These are phyloP conservation scores for Heliconius himera DNA, from an alignment of 1,140 invertebrate genomes.

Conservation along the genomic window DNA sequence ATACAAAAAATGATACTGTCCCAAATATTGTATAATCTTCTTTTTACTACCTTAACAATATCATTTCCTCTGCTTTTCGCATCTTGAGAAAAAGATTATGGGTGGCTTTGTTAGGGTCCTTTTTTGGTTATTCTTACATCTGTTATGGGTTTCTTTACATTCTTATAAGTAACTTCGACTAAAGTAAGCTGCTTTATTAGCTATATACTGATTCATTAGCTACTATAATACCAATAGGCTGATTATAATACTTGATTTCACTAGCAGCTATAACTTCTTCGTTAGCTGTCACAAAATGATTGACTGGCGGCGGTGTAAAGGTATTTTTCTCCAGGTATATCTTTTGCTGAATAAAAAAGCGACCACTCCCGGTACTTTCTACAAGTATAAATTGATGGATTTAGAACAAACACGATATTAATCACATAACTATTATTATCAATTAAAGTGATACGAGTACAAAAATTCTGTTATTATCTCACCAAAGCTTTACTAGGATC, in stretches of 20 bases:
- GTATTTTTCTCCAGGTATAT: constrained; percentile 88
- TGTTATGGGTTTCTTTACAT: constrained; percentile 49
- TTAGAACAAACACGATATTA: too few relatives aligned
- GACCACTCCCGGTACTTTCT: constrained; percentile 84
- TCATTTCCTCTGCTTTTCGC: constrained; percentile 58
- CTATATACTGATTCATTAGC: constrained; percentile 83
- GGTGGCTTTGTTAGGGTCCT: constrained; percentile 43
- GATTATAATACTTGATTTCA: constrained; percentile 84
- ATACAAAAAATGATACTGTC: constrained; percentile 68
- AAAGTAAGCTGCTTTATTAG: constrained; percentile 84
- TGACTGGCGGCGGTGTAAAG: constrained; percentile 78
- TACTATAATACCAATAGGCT: constrained; percentile 88
- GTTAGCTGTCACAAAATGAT: constrained; percentile 64
- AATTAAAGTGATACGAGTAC: too few relatives aligned
- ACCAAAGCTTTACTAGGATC: constrained; percentile 84
- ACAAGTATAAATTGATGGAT: not conserved
- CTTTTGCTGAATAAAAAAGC: constrained; percentile 87
- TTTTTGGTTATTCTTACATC: constrained; percentile 56
- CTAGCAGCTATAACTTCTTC: constrained; percentile 80
- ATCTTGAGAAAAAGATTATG: constrained; percentile 28
- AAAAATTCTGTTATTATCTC: too few relatives aligned
- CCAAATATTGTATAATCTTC: constrained; percentile 55
- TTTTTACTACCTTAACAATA: constrained; percentile 66
- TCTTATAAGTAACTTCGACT: constrained; percentile 85
- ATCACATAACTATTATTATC: too few relatives aligned